These are phyloP conservation scores for Channa argus DNA, from an alignment of 2,113 vertebrate species.

Conservation along the genomic window DNA sequence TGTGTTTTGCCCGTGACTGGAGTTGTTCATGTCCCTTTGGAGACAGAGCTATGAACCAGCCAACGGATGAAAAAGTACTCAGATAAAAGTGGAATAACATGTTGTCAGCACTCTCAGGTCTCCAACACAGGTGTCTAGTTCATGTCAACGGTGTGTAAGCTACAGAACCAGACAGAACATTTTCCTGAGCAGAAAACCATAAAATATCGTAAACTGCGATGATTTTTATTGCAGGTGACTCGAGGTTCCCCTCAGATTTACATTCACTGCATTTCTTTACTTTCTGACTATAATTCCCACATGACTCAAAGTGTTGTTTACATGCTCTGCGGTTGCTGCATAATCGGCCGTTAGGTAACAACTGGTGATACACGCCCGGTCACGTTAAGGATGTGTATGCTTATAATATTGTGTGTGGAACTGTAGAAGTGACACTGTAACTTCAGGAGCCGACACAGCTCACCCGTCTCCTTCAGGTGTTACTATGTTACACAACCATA, in stretches of 20 bases:
- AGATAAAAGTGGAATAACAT: neutral
- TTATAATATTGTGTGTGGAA: neutral
- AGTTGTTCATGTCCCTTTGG: neutral
- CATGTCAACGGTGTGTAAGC: too few relatives aligned
- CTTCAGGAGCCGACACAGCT: neutral
- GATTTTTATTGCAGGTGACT: neutral
- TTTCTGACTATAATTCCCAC: neutral
- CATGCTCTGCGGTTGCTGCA: constrained; percentile 27
- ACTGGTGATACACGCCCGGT: neutral
- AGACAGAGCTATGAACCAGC: neutral
- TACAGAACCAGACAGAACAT: too few relatives aligned
- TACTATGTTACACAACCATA: constrained; percentile 5
- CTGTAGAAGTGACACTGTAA: neutral
- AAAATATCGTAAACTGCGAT: too few relatives aligned
- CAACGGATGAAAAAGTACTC: neutral
- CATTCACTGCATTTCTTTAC: too few relatives aligned
- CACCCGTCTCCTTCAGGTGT: neutral
- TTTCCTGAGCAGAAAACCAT: too few relatives aligned
- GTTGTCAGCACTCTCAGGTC: too few relatives aligned
- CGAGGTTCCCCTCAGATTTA: neutral
- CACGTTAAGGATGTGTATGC: too few relatives aligned
- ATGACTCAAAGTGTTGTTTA: constrained; percentile 41
- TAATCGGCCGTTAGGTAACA: constrained; percentile 43
- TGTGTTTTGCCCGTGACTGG: neutral
- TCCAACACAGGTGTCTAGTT: too few relatives aligned